Percentiles rank a stretch among this genome's conserved stretches.
Conservation (phyloP, 2,113 vertebrate species). For the Equus przewalskii region DNA sequence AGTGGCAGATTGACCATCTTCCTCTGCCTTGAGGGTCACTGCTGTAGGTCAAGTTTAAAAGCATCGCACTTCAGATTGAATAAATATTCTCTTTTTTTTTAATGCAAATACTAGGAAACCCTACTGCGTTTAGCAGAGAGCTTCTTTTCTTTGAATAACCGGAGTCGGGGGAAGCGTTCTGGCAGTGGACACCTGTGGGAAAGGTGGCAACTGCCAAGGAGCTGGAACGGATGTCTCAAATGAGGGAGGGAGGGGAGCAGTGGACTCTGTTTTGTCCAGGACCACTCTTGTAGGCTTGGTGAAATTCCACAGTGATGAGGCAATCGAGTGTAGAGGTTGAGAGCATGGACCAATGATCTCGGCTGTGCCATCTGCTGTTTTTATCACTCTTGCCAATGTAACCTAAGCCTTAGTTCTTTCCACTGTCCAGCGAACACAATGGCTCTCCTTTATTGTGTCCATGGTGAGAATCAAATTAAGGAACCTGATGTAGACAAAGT, state of each 20-base stretch:
- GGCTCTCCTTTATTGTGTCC: background rate
- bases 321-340: background rate
- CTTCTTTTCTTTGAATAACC: background rate
- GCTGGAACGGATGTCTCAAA: background rate
- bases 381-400: background rate
- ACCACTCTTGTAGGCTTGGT: background rate
- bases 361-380: background rate
- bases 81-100: background rate
- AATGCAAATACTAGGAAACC: background rate
- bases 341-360: background rate
- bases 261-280: background rate
- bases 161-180: background rate
- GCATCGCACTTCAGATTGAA: background rate
- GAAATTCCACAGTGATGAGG: background rate
- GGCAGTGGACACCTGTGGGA: too few relatives aligned
- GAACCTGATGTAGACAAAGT: background rate
- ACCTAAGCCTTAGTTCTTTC: background rate
- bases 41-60: background rate
- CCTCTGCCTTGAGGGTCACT: background rate
- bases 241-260: background rate
- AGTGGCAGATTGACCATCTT: background rate
- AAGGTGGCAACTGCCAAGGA: background rate
- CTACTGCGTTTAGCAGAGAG: background rate
- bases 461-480: conserved; percentile 22
- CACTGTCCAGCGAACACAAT: background rate